A percentile compares a stretch with the other conserved stretches of the same genome.
These are phyloP conservation scores for Leptinotarsa texana DNA, from an alignment of 1,140 invertebrate species.

Conservation along the genomic window DNA sequence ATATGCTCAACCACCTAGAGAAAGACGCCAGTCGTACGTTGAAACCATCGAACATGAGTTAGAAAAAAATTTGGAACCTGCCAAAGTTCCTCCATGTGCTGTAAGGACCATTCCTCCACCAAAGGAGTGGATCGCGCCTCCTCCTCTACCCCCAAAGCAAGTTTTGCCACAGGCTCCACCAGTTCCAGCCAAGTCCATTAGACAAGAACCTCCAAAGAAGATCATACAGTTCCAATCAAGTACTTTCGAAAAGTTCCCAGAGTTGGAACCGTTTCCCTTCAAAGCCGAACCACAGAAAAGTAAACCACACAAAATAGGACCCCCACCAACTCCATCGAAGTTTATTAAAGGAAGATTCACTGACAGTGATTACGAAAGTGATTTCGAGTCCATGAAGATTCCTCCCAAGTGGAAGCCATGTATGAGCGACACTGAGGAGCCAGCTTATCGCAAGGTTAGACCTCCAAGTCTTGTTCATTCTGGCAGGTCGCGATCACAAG, in stretches of 20 bases:
- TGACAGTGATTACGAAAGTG: conserved; percentile 76
- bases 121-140: conserved; percentile 48
- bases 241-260: conserved; percentile 56
- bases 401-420: conserved; percentile 66
- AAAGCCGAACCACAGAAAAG: conserved; percentile 55
- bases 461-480: conserved; percentile 56
- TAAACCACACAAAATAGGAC: conserved; percentile 53
- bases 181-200: conserved; percentile 53
- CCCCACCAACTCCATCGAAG: conserved; percentile 64
- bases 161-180: conserved; percentile 56
- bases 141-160: conserved; percentile 58
- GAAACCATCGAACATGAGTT: conserved; percentile 64
- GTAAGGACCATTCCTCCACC: conserved; percentile 60
- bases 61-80: conserved; percentile 61
- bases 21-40: conserved; percentile 56
- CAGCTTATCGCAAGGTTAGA: conserved; percentile 60
- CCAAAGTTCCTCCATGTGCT: conserved; percentile 59
- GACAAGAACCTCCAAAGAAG: conserved; percentile 45
- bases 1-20: conserved; percentile 59
- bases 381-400: conserved; percentile 62
- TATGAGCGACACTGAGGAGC: conserved; percentile 70
- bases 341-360: conserved; percentile 64
- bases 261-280: conserved; percentile 62
- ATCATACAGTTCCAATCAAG: conserved; percentile 39
- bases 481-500: conserved; percentile 60